Conservation (phyloP, 2,113 vertebrate species). For the Malaclemys terrapin region DNA sequence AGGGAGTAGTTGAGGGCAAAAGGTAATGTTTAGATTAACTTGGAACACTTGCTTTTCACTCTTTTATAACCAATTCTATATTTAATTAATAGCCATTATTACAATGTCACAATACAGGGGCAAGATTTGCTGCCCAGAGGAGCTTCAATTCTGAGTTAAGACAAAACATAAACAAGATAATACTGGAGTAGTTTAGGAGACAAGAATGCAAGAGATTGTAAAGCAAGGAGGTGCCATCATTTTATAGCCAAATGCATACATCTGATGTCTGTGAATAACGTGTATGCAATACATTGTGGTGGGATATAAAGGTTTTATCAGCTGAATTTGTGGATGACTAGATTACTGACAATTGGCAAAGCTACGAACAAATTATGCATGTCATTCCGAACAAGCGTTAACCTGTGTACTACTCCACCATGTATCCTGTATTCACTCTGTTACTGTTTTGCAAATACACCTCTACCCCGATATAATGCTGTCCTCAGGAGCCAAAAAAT, state of each 20-base stretch:
- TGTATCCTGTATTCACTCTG: not conserved
- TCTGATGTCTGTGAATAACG: not conserved
- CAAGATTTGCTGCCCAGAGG: not conserved
- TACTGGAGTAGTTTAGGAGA: not conserved
- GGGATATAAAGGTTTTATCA: not conserved
- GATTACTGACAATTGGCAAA: not conserved
- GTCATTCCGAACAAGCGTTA: not conserved
- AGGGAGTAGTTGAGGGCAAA: not conserved
- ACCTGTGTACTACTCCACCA: not conserved
- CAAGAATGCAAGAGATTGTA: fast-evolving
- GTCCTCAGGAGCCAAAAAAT: too few species aligned
- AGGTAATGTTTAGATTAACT: not conserved
- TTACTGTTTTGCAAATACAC: not conserved
- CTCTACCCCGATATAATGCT: too few species aligned
- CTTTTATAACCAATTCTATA: not conserved
- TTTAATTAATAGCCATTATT: not conserved
- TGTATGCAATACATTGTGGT: not conserved
- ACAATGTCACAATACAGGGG: not conserved
- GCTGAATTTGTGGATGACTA: not conserved
- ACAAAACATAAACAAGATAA: not conserved
- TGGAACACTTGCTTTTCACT: not conserved
- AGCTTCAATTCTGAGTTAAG: not conserved
- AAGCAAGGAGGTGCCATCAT: not conserved
- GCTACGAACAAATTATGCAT: not conserved
- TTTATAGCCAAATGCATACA: not conserved